These are phyloP conservation scores for Scolopax mira DNA, from an alignment of 2,113 vertebrate genomes.

Conservation along the genomic window DNA sequence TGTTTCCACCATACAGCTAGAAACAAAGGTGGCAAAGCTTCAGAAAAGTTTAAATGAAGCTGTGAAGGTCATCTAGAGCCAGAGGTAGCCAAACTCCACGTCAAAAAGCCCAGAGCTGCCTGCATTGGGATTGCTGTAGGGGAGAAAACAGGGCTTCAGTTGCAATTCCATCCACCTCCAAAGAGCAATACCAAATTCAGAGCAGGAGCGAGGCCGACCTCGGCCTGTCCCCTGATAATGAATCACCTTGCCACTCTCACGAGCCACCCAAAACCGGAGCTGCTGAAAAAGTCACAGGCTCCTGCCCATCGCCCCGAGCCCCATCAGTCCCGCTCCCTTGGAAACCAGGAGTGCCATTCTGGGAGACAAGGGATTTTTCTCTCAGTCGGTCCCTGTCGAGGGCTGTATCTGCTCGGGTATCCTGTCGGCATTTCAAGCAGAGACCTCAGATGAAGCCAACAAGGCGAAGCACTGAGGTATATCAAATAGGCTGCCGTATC, in stretches of 20 bases:
- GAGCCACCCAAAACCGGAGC: neutral
- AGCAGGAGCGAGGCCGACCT: neutral
- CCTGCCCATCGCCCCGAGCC: neutral
- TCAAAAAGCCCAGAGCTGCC: neutral
- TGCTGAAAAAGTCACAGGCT: neutral
- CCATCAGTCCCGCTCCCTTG: neutral
- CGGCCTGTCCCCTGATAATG: neutral
- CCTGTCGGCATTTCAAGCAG: neutral
- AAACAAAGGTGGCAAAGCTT: neutral
- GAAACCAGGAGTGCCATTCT: neutral
- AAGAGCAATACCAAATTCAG: neutral
- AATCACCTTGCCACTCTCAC: neutral
- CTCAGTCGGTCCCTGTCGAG: neutral
- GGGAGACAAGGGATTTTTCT: neutral
- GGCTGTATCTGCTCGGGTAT: neutral
- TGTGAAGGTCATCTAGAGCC: neutral
- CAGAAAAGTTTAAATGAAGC: neutral
- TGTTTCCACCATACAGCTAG: neutral
- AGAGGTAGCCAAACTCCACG: neutral
- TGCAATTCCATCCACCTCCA: neutral
- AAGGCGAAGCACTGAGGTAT: slow-evolving; percentile 8
- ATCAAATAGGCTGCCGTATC: slow-evolving; percentile 32
- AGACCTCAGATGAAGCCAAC: slow-evolving; percentile 6
- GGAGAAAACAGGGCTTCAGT: neutral
- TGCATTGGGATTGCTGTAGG: neutral